phyloP scores from a whole-genome alignment of 2,888 invertebrate species.

The Nephrotoma flavescens region DNA sequence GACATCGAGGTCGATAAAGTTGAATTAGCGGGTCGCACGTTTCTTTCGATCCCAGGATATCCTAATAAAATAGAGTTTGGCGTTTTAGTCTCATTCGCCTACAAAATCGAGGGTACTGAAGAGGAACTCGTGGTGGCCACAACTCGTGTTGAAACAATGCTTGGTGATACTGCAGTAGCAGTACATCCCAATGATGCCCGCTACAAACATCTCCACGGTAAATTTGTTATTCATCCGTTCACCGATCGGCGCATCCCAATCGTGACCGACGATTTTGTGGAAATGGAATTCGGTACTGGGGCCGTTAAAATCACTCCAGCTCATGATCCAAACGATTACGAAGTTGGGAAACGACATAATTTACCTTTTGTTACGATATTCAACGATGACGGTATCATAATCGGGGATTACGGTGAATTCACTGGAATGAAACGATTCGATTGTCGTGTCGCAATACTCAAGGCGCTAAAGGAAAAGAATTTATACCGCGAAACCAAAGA shows the following conservation, averaged over 20 bases:
- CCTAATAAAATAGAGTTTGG: slow-evolving; percentile 72
- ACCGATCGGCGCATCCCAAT: slow-evolving; percentile 69
- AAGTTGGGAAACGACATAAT: slow-evolving; percentile 78
- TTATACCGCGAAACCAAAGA: slow-evolving; percentile 68
- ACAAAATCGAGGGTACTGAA: slow-evolving; percentile 54
- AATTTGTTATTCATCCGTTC: slow-evolving; percentile 78
- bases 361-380: slow-evolving; percentile 80
- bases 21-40: slow-evolving; percentile 71
- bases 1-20: slow-evolving; percentile 98
- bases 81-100: slow-evolving; percentile 81
- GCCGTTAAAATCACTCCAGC: slow-evolving; percentile 99
- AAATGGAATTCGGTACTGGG: slow-evolving; percentile 90
- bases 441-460: slow-evolving; percentile 68
- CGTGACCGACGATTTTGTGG: slow-evolving; percentile 86
- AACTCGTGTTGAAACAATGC: slow-evolving; percentile 96
- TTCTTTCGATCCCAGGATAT: slow-evolving; percentile 73
- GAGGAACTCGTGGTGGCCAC: slow-evolving; percentile 90
- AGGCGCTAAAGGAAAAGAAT: slow-evolving; percentile 53
- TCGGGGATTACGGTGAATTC: slow-evolving; percentile 64
- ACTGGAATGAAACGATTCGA: slow-evolving; percentile 82
- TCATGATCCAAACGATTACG: slow-evolving; percentile 95
- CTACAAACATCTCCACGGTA: slow-evolving; percentile 71
- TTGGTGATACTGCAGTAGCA: slow-evolving; percentile 95
- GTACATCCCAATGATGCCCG: slow-evolving; percentile 86
- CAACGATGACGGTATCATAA: slow-evolving; percentile 77